Evolutionary conservation across 2,888 invertebrate species (phyloP).

Genomic region (Zygogramma bicolorata): DNA sequence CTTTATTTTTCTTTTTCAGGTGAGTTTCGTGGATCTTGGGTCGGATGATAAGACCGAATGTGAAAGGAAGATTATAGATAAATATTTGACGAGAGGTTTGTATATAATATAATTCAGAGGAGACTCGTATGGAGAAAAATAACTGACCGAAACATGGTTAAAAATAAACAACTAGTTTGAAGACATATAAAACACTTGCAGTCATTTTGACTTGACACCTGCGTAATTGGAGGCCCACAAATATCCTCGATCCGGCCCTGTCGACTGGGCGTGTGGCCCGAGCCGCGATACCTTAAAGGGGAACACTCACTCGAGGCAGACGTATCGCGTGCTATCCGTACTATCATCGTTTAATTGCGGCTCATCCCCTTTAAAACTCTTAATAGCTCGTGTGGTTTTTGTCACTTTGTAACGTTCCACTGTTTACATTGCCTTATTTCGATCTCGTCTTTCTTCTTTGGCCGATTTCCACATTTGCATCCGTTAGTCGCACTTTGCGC

Average conservation of each 20-base stretch:
- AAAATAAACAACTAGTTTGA: neutral
- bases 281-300: slow-evolving; percentile 36
- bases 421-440: slow-evolving; percentile 49
- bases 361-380: slow-evolving; percentile 56
- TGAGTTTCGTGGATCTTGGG: neutral
- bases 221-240: neutral
- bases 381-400: slow-evolving; percentile 59
- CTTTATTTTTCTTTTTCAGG: neutral
- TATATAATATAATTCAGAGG: neutral
- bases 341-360: slow-evolving; percentile 57
- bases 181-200: too few species aligned
- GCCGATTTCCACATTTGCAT: slow-evolving; percentile 15
- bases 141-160: too few species aligned
- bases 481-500: neutral
- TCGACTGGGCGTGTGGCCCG: slow-evolving; percentile 38
- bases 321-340: slow-evolving; percentile 50
- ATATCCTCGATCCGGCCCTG: slow-evolving; percentile 18
- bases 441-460: slow-evolving; percentile 26
- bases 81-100: neutral
- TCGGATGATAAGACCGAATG: too few species aligned
- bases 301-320: slow-evolving; percentile 30
- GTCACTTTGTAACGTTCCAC: slow-evolving; percentile 56
- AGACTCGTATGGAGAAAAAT: too few species aligned
- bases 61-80: too few species aligned
- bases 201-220: too few species aligned